These are phyloP conservation scores for Myiothlypis coronata DNA, from an alignment of 2,797 vertebrate species.

Conservation along the genomic window DNA sequence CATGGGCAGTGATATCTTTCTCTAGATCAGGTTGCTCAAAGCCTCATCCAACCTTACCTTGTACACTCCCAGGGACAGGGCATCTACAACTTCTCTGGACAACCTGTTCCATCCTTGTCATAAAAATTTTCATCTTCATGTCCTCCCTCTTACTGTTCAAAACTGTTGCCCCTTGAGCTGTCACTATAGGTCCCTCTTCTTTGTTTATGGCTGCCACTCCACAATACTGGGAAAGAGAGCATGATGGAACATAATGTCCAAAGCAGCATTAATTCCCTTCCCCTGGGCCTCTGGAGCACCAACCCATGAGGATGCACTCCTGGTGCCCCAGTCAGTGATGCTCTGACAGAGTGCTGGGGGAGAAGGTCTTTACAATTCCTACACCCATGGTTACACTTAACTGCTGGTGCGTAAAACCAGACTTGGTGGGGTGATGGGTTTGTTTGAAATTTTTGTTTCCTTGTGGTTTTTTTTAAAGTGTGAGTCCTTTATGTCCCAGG, in stretches of 20 bases:
- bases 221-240: not conserved
- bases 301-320: accelerated
- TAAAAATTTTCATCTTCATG: not conserved
- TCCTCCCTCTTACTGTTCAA: not conserved
- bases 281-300: accelerated
- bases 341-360: accelerated
- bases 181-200: not conserved
- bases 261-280: not conserved
- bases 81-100: not conserved
- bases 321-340: not conserved
- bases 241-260: not conserved
- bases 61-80: not conserved
- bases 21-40: not conserved
- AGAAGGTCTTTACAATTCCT: not conserved
- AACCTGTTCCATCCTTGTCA: not conserved
- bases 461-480: not conserved
- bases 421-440: not conserved
- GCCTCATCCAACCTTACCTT: not conserved
- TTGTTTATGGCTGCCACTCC: not conserved
- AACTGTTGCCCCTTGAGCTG: not conserved
- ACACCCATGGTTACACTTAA: accelerated
- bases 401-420: not conserved
- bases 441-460: not conserved
- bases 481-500: not conserved
- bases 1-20: not conserved